Conservation (phyloP, 2,888 invertebrate species). For the Auanema sp. region DNA sequence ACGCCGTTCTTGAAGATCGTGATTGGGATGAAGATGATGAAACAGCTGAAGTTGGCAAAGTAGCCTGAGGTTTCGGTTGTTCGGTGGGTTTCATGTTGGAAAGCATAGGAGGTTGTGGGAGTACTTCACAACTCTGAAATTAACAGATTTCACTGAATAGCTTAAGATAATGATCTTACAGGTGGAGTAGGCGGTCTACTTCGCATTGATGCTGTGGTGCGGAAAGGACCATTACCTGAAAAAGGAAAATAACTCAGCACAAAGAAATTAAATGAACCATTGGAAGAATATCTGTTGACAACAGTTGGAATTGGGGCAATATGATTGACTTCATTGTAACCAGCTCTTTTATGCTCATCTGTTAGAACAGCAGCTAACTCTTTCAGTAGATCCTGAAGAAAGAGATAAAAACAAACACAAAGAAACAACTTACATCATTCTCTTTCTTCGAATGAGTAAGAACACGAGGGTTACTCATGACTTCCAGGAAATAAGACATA, state of each 20-base stretch:
- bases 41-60: too few species aligned
- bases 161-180: too few species aligned
- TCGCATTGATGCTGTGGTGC: background rate
- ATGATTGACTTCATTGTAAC: constrained; percentile 21
- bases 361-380: constrained; percentile 14
- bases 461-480: constrained; percentile 32
- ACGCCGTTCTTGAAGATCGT: background rate
- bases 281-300: background rate
- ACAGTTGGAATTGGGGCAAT: background rate
- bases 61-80: too few species aligned
- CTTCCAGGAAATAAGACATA: constrained; percentile 56
- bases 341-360: constrained; percentile 19
- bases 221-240: background rate
- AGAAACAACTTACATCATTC: constrained; percentile 15
- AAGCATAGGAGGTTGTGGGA: too few species aligned
- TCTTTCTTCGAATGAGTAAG: constrained; percentile 4
- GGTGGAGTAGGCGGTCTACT: too few species aligned
- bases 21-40: too few species aligned
- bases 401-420: constrained; percentile 2
- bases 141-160: too few species aligned
- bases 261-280: constrained; percentile 2
- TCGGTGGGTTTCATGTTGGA: too few species aligned
- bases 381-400: constrained; percentile 17
- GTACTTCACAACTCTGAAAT: too few species aligned
- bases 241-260: background rate